Base-by-base conservation (phyloP, 1,140 invertebrate genomes). In the Aphis craccivora region DNA sequence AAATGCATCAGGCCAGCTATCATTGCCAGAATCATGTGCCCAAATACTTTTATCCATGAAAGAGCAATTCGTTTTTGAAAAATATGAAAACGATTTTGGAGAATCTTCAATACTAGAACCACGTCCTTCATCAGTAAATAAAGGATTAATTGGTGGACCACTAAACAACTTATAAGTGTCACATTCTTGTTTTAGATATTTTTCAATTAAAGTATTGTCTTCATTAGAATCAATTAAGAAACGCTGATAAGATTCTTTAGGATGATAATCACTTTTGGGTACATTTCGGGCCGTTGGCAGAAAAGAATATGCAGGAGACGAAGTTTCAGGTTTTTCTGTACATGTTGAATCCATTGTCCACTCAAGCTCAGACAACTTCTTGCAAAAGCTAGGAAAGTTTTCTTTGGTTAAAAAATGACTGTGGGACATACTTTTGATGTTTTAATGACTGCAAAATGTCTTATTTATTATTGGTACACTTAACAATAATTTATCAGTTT, bases 61-160 rank as follows among this genome's bases (percentile, higher is more conserved):
- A 53, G 91, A 86, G 37, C 91, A 93, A 93, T 86, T 93, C n/a
- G 84, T 93, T 93, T 93, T 93, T 93, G 91, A 93, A 93, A 93
- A 93, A 84, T 93, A 93, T 43, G 91, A 93, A 93, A 93, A 93
- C 6, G 81, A 55, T 86, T 84, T 93, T 30, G 91, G 91, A 25
- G 91, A 93, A 93, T 93, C 91, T 93, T 93, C 91, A 86, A 93
- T 93, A 84, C 91, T 93, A 18, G 91, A 93, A 53, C 91, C 91
- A 93, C 91, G 91, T 43, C 91, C 91, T 93, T 93, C 91, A 86
- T 93, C 91, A 84, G 91, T 81, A 84, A 93, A 93, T 53, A 93
- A 84, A 6, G 91, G 91, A 93, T 93, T 93, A 84, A 93, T 93
- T 40, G 91, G 91, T 53, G 91, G 91, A n/a, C 91, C 91, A 43